These are phyloP conservation scores for Hestina assimilis DNA, from an alignment of 1,140 invertebrate species.

Conservation along the genomic window DNA sequence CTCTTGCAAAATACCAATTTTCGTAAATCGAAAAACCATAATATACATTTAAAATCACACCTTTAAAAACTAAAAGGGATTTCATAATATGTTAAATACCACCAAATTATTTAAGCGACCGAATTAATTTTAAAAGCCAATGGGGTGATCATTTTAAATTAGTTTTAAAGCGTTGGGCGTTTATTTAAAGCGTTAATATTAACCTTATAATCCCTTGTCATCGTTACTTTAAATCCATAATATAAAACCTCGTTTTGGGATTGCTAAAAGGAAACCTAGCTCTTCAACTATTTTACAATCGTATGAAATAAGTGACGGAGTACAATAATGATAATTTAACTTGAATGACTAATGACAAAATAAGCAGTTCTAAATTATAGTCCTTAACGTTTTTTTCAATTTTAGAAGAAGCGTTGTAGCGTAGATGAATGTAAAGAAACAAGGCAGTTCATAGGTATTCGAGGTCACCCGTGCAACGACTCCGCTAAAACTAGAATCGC, in stretches of 20 bases:
- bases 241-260: background rate
- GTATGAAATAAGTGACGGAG: background rate
- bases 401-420: too few species aligned
- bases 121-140: constrained; percentile 41
- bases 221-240: background rate
- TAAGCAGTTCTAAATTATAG: too few species aligned
- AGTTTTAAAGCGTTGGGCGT: constrained; percentile 53
- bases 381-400: too few species aligned
- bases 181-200: constrained; percentile 53
- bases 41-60: constrained; percentile 12
- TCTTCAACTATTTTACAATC: background rate
- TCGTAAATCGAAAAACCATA: constrained; percentile 2
- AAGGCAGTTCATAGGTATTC: too few species aligned
- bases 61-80: constrained; percentile 13
- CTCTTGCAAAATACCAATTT: constrained; percentile 9
- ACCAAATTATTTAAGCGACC: constrained; percentile 29
- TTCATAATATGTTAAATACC: constrained; percentile 19
- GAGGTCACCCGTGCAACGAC: constrained; percentile 14
- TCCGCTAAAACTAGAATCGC: constrained; percentile 10
- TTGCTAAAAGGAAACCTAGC: background rate
- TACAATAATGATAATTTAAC: background rate
- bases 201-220: constrained; percentile 40
- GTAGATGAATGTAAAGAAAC: too few species aligned
- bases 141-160: constrained; percentile 38
- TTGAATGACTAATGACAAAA: background rate